These are phyloP conservation scores for Octodonta nipae DNA, from an alignment of 2,888 invertebrate species.

Conservation along the genomic window DNA sequence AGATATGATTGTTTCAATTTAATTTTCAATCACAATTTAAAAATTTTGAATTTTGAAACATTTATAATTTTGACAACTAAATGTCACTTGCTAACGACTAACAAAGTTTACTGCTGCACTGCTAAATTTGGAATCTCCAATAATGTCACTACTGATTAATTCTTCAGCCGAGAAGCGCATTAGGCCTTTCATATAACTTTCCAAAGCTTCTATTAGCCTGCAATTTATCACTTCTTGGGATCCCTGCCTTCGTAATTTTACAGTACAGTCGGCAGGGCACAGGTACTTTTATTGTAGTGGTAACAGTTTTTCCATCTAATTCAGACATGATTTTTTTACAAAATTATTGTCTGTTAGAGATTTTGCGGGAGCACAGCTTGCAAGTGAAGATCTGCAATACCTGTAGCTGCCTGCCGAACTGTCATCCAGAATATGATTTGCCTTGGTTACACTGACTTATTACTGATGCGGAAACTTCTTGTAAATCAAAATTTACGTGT, in stretches of 20 bases:
- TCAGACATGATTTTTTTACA: conserved; percentile 15
- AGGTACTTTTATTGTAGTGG: conserved; percentile 13
- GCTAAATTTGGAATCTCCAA: conserved; percentile 15
- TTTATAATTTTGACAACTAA: too few relatives aligned
- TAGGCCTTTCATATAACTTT: conserved; percentile 14
- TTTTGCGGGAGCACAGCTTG: conserved; percentile 11
- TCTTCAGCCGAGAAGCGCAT: conserved; percentile 12
- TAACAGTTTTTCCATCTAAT: conserved; percentile 13
- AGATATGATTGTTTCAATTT: too few relatives aligned
- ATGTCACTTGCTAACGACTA: too few relatives aligned
- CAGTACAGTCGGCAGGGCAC: conserved; percentile 13
- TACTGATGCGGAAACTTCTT: conserved; percentile 14
- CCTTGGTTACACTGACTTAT: conserved; percentile 12
- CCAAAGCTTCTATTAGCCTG: conserved; percentile 15
- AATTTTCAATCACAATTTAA: too few relatives aligned
- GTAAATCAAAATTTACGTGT: conserved; percentile 17
- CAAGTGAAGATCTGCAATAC: conserved; percentile 11
- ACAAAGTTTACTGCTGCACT: too few relatives aligned
- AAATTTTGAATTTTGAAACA: too few relatives aligned
- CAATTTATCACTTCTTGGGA: conserved; percentile 10
- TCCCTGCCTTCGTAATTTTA: conserved; percentile 12
- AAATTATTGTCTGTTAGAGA: conserved; percentile 8
- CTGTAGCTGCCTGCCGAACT: conserved; percentile 5
- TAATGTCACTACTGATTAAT: conserved; percentile 15
- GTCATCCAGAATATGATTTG: conserved; percentile 14